phyloP scores from a whole-genome alignment of 2,888 invertebrate species.

The Agrochola lota region DNA sequence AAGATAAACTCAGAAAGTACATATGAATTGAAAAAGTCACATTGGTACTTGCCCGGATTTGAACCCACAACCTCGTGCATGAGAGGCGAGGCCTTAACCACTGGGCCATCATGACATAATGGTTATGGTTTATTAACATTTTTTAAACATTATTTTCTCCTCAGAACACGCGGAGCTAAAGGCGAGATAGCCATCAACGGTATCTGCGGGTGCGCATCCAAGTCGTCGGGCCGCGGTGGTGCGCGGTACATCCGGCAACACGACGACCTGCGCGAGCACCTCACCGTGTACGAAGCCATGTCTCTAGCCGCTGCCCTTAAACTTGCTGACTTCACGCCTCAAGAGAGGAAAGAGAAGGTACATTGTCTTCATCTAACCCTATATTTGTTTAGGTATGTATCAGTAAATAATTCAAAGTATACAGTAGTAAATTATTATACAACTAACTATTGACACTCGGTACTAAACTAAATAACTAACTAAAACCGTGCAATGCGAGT shows the following conservation, averaged over 20 bases:
- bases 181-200: slow-evolving; percentile 94
- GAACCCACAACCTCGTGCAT: no score
- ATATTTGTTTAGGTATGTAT: background rate
- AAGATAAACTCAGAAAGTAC: no score
- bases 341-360: slow-evolving; percentile 93
- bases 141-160: background rate
- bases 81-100: no score
- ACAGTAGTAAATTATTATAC: background rate
- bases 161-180: slow-evolving; percentile 91
- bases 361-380: slow-evolving; percentile 51
- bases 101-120: no score
- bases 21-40: no score
- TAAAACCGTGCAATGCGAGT: no score
- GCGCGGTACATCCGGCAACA: slow-evolving; percentile 97
- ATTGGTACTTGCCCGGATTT: no score
- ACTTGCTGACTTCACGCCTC: slow-evolving; percentile 92
- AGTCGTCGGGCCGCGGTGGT: slow-evolving; percentile 92
- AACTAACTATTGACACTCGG: background rate
- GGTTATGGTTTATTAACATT: background rate
- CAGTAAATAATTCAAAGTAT: background rate
- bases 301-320: slow-evolving; percentile 95
- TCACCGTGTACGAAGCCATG: slow-evolving; percentile 96
- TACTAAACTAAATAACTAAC: background rate
- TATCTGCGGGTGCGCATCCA: slow-evolving; percentile 89
- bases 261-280: slow-evolving; percentile 93